Percentiles rank a stretch among this genome's conserved stretches.
phyloP scores from a whole-genome alignment of 2,113 vertebrate genomes.

The Emydura subglobosa region DNA sequence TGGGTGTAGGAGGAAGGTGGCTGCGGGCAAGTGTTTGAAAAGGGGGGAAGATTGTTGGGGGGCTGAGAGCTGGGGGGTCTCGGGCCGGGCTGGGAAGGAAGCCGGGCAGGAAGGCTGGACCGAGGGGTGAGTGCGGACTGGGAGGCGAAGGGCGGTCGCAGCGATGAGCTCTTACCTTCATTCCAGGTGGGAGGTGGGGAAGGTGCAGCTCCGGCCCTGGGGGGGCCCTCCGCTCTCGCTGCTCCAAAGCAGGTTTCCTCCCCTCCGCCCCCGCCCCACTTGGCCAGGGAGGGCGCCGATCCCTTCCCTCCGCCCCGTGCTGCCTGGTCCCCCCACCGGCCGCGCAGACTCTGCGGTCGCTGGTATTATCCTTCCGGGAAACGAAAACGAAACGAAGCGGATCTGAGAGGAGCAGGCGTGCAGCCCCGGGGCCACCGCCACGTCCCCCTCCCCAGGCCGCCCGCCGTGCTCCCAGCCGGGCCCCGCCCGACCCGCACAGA shows the following conservation, averaged over 20 bases:
- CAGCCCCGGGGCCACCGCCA: not conserved
- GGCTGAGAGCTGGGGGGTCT: too few relatives aligned
- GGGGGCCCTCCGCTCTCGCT: not conserved
- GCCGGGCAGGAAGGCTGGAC: fast-evolving
- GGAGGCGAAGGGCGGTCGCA: not conserved
- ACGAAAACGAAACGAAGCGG: slow-evolving; percentile 88
- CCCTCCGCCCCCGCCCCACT: too few relatives aligned
- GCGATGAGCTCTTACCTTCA: slow-evolving; percentile 79
- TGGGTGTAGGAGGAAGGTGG: not conserved
- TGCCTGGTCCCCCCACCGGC: not conserved
- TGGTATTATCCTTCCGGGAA: slow-evolving; percentile 82
- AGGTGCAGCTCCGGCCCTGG: not conserved
- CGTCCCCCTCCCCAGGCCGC: not conserved
- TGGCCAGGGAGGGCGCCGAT: not conserved
- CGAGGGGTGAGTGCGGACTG: fast-evolving
- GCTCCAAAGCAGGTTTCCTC: not conserved
- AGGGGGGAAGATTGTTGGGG: not conserved
- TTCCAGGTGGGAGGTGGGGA: slow-evolving; percentile 63
- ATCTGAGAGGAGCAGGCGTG: not conserved
- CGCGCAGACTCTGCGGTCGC: not conserved
- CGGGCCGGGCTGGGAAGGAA: too few relatives aligned
- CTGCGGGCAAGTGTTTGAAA: not conserved
- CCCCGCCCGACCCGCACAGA: not conserved
- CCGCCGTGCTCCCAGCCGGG: not conserved
- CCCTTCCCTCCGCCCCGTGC: not conserved